Evolutionary conservation across 2,888 invertebrate species (phyloP).

Genomic region (Galeruca laticollis): DNA sequence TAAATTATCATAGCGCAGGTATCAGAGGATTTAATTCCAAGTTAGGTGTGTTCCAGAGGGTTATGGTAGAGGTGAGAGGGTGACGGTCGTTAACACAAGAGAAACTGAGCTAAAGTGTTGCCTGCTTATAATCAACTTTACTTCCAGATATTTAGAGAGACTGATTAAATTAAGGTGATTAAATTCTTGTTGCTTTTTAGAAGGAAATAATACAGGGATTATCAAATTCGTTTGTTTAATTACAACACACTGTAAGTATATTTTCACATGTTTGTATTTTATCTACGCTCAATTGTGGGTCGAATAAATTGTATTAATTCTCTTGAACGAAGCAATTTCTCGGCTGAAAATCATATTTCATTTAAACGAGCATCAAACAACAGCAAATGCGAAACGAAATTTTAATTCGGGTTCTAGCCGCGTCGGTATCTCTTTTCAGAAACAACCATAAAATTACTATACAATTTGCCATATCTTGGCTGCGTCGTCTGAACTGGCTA

Average conservation of each 20-base stretch:
- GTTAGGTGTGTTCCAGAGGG: slow-evolving; percentile 52
- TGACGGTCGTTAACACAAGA: slow-evolving; percentile 48
- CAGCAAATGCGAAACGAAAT: slow-evolving; percentile 47
- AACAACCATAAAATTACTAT: slow-evolving; percentile 60
- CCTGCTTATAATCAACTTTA: slow-evolving; percentile 58
- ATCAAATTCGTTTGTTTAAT: too few species aligned
- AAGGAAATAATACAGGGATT: too few species aligned
- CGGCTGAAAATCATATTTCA: slow-evolving; percentile 2
- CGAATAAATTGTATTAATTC: too few species aligned
- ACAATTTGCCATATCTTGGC: slow-evolving; percentile 61
- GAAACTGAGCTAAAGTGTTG: slow-evolving; percentile 52
- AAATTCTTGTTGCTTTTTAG: too few species aligned
- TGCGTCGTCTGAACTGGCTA: slow-evolving; percentile 57
- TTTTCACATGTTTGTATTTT: too few species aligned
- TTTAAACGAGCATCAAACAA: slow-evolving; percentile 9
- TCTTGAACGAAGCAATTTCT: too few species aligned
- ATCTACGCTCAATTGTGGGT: too few species aligned
- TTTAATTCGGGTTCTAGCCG: slow-evolving; percentile 43
- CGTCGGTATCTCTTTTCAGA: slow-evolving; percentile 45
- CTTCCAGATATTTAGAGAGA: slow-evolving; percentile 55
- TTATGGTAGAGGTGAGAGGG: background rate
- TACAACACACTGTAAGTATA: too few species aligned
- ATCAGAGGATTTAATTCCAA: slow-evolving; percentile 57
- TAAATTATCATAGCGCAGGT: slow-evolving; percentile 51
- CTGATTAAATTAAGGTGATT: slow-evolving; percentile 60